Percentiles rank a stretch among this genome's conserved stretches.
Conservation (phyloP, 2,888 invertebrate species). For the Digitonthophagus gazella region DNA sequence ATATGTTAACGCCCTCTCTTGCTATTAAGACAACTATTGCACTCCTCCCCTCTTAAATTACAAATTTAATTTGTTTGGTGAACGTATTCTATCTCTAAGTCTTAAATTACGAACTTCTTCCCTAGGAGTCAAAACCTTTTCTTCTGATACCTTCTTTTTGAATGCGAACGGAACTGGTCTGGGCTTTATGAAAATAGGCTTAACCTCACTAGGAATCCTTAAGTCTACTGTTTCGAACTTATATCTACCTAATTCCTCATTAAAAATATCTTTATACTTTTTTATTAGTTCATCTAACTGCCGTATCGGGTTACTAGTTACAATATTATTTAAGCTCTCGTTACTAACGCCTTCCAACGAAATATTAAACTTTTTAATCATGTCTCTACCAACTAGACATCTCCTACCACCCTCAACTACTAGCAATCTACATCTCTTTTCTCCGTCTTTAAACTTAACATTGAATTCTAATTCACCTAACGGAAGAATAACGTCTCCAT, state of each 20-base stretch:
- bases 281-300: constrained; percentile 9
- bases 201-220: constrained; percentile 13
- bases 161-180: constrained; percentile 23
- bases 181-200: constrained; percentile 27
- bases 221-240: constrained; percentile 24
- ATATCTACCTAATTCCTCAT: constrained; percentile 23
- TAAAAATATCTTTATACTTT: constrained; percentile 19
- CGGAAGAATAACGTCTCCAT: constrained; percentile 15
- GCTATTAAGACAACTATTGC: too few relatives aligned
- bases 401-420: constrained; percentile 6
- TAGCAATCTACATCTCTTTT: constrained; percentile 15
- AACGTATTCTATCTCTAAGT: too few relatives aligned
- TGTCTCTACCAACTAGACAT: constrained; percentile 20
- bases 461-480: constrained; percentile 8
- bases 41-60: too few relatives aligned
- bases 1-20: too few relatives aligned
- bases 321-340: neutral
- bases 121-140: too few relatives aligned
- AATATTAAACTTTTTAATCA: constrained; percentile 9
- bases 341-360: neutral
- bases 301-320: neutral
- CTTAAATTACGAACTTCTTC: too few relatives aligned
- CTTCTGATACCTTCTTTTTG: too few relatives aligned
- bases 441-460: constrained; percentile 7
- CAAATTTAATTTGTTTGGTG: too few relatives aligned